phyloP scores from a whole-genome alignment of 2,888 invertebrate genomes.

The Ferrisia virgata region DNA sequence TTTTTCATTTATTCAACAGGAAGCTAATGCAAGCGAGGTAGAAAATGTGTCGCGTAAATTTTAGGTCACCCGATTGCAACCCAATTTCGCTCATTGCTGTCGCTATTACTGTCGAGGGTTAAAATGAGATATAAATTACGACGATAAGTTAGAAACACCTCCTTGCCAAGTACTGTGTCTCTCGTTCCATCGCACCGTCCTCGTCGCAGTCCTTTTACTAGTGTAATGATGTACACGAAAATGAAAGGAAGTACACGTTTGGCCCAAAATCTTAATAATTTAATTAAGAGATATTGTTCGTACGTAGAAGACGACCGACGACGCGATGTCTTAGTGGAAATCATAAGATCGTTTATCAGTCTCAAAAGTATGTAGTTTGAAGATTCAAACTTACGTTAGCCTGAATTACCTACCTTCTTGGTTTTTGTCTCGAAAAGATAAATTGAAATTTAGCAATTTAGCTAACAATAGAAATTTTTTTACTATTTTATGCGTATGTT shows the following conservation, averaged over 20 bases:
- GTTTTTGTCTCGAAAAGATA: not conserved
- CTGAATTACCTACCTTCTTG: not conserved
- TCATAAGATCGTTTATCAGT: conserved; percentile 8
- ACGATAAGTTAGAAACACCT: not conserved
- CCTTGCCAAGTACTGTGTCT: too few relatives aligned
- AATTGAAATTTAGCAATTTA: not conserved
- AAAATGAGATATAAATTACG: conserved; percentile 21
- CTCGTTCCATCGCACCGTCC: too few relatives aligned
- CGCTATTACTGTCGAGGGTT: conserved; percentile 20
- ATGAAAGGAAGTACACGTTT: not conserved
- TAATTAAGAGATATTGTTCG: conserved; percentile 23
- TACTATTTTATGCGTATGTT: too few relatives aligned
- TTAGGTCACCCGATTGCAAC: not conserved
- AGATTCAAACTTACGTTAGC: too few relatives aligned
- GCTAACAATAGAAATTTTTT: too few relatives aligned
- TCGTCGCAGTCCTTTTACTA: not conserved
- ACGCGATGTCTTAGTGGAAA: not conserved
- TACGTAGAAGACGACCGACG: too few relatives aligned
- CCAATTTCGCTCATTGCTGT: not conserved
- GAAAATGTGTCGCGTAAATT: not conserved
- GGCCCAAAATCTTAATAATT: conserved; percentile 18
- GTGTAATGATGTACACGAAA: not conserved
- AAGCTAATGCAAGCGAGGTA: not conserved
- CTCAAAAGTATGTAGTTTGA: not conserved
- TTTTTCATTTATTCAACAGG: not conserved